phyloP scores from a whole-genome alignment of 2,888 invertebrate species.

The Ypsolopha scabrella region DNA sequence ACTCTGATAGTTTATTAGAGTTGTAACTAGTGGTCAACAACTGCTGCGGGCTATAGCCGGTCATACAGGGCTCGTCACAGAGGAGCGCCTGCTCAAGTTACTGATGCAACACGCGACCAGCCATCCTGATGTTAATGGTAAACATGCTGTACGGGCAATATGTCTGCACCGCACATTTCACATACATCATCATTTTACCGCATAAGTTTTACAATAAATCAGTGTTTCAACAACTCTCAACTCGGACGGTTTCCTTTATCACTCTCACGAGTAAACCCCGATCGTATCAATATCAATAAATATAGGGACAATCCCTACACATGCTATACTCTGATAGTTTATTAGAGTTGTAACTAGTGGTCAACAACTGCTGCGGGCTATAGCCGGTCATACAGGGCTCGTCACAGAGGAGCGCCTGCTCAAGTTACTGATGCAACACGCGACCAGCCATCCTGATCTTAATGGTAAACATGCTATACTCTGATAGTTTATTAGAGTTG shows the following conservation, averaged over 20 bases:
- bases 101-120: slow-evolving; percentile 41
- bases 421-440: slow-evolving; percentile 37
- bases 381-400: slow-evolving; percentile 42
- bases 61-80: slow-evolving; percentile 46
- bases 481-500: slow-evolving; percentile 23
- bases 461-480: slow-evolving; percentile 24
- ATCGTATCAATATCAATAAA: no score
- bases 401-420: slow-evolving; percentile 51
- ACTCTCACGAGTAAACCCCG: no score
- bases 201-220: no score
- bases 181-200: no score
- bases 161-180: no score
- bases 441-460: slow-evolving; percentile 41
- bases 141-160: no score
- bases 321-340: background rate
- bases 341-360: slow-evolving; percentile 29
- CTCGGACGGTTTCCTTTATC: no score
- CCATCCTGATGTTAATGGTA: slow-evolving; percentile 42
- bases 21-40: slow-evolving; percentile 48
- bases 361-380: slow-evolving; percentile 42
- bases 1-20: no score
- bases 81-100: slow-evolving; percentile 45
- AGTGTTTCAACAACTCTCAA: no score
- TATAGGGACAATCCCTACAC: background rate
- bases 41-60: slow-evolving; percentile 38